These are phyloP conservation scores for Nomada lathburiana DNA, from an alignment of 2,888 invertebrate species.

Conservation along the genomic window DNA sequence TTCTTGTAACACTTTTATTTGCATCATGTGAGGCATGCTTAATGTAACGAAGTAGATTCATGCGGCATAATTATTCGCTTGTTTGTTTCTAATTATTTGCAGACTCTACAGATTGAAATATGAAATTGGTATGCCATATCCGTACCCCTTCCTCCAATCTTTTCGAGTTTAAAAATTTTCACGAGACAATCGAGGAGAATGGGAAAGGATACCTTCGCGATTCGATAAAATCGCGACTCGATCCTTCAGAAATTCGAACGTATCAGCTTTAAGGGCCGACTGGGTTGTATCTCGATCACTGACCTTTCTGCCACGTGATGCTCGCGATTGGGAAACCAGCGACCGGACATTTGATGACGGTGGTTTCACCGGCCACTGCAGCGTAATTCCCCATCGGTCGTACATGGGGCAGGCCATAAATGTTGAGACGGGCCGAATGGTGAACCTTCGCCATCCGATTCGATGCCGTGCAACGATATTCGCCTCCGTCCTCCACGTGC, in stretches of 20 bases:
- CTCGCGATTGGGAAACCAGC: conserved; percentile 95
- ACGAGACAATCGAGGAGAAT: no score
- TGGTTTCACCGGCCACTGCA: conserved; percentile 93
- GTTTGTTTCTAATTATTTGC: no score
- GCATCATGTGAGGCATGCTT: no score
- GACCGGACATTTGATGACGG: conserved; percentile 95
- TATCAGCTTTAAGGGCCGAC: conserved; percentile 16
- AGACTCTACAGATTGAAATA: no score
- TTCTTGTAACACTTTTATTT: no score
- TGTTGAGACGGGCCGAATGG: conserved; percentile 94
- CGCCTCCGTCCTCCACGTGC: conserved; percentile 95
- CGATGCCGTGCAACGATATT: conserved; percentile 93
- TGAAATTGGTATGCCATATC: no score
- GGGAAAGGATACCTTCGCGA: no score
- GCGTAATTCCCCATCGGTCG: conserved; percentile 95
- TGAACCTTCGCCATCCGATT: conserved; percentile 92
- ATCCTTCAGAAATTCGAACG: neutral
- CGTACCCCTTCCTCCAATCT: no score
- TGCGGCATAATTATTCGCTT: no score
- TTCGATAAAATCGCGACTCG: neutral
- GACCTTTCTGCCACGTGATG: conserved; percentile 96
- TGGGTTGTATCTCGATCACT: conserved; percentile 72
- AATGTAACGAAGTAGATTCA: no score
- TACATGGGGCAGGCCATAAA: conserved; percentile 94
- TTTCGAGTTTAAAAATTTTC: no score